Evolutionary conservation across 1,140 invertebrate genomes (phyloP), one percentile per base, ranked within the genome.

Genomic region (Drosophila sp.): DNA sequence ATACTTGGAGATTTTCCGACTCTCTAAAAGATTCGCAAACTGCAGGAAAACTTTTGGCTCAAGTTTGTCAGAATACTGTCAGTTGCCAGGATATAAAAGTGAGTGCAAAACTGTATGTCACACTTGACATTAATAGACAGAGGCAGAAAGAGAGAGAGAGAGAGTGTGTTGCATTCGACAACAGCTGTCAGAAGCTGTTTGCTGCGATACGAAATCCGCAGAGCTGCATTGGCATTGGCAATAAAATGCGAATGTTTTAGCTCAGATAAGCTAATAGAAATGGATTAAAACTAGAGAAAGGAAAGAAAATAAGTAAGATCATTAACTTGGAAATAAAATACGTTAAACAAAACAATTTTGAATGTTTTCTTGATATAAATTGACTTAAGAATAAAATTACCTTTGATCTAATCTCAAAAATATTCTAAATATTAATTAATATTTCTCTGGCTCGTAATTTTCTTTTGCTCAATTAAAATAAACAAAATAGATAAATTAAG

Each of bases 131-230:
- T 80, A 71, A 86, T 77, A 59, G 56, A 67, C 50, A 16, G 51
- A 46, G 56, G 53, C 18, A 9, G 7, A 25, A 14, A 38, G 7
- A 46, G n/a, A 27, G 14, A 29, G 34, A 34, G 34, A 40, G 58
- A 13, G 16, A 18, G 36, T 65, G 69, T 50, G 53, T 67, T 83
- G 80, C 73, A 71, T 75, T 56, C 78, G 75, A 82, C 79, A 82
- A 11, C 21, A 18, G 61, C 65, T 84, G 80, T 86, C 80, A 86
- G 56, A 71, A 80, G 73, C 81, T 80, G 73, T 84, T 84, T 77
- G 78, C 67, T 56, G 25, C 62, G 58, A 76, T 63, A 76, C 67
- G 54, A 43, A 51, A 62, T 50, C 43, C 57, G 36, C 66, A 46
- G 40, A 41, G 51, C 43, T 43, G 41, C 38, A 34, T 16, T 51